Conservation (phyloP, 2,113 vertebrate genomes). For the Neoarius graeffei region DNA sequence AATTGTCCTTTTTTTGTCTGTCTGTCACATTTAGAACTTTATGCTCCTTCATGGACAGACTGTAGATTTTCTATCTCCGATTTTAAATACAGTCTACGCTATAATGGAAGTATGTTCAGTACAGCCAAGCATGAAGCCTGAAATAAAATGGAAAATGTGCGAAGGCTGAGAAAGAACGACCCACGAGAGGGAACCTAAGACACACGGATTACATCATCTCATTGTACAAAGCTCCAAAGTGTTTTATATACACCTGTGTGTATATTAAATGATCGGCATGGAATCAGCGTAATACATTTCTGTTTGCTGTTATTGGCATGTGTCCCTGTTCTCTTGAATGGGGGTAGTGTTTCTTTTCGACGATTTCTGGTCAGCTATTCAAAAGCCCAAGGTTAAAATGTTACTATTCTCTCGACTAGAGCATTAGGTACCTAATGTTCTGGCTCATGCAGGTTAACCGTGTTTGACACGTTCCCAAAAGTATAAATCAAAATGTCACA, state of each 20-base stretch:
- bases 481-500: constrained; percentile 65
- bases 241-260: constrained; percentile 69
- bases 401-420: constrained; percentile 69
- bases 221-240: constrained; percentile 59
- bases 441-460: constrained; percentile 63
- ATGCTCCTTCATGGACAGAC: constrained; percentile 16
- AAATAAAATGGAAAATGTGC: constrained; percentile 67
- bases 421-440: constrained; percentile 63
- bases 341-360: constrained; percentile 67
- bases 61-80: not conserved
- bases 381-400: constrained; percentile 65
- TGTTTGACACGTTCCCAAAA: constrained; percentile 61
- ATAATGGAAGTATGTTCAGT: constrained; percentile 60
- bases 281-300: constrained; percentile 68
- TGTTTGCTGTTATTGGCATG: constrained; percentile 72
- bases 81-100: constrained; percentile 41
- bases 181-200: constrained; percentile 58
- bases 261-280: constrained; percentile 71
- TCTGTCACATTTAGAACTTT: constrained; percentile 26
- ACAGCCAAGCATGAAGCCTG: constrained; percentile 55
- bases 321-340: constrained; percentile 64
- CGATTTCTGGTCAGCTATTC: constrained; percentile 49
- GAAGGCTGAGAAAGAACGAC: constrained; percentile 56
- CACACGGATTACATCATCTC: constrained; percentile 66
- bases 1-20: not conserved